Evolutionary conservation across 2,888 invertebrate species (phyloP).

Genomic region (Drosophila anomalipes): DNA sequence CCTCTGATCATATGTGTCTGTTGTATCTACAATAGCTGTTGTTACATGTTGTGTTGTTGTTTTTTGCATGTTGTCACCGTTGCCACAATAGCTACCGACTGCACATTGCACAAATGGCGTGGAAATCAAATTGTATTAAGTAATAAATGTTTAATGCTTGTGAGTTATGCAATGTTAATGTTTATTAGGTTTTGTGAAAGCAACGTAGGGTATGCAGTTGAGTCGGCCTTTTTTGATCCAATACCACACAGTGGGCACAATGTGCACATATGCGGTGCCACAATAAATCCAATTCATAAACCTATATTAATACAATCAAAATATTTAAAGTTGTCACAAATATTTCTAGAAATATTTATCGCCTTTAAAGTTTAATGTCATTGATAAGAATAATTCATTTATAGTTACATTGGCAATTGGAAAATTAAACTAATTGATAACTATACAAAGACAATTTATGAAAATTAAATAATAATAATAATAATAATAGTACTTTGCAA

Average conservation of each 20-base stretch:
- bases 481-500: no score
- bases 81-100: slow-evolving; percentile 52
- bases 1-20: slow-evolving; percentile 25
- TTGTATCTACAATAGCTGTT: slow-evolving; percentile 10
- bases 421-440: no score
- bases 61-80: slow-evolving; percentile 33
- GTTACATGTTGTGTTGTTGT: slow-evolving; percentile 16
- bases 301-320: background rate
- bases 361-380: no score
- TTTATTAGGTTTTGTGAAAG: slow-evolving; percentile 13
- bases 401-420: no score
- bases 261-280: background rate
- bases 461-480: no score
- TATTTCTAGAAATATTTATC: no score
- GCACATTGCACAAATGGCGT: slow-evolving; percentile 61
- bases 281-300: background rate
- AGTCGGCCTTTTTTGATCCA: background rate
- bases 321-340: background rate
- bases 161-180: slow-evolving; percentile 49
- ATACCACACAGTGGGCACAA: slow-evolving; percentile 16
- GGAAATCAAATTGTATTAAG: slow-evolving; percentile 69
- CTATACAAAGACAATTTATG: no score
- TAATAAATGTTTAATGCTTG: slow-evolving; percentile 68
- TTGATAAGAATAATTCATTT: no score
- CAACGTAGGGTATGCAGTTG: no score